Percentiles rank a stretch among this genome's conserved stretches.
Conservation (phyloP, 2,888 invertebrate species). For the Thymelicus acteon region DNA sequence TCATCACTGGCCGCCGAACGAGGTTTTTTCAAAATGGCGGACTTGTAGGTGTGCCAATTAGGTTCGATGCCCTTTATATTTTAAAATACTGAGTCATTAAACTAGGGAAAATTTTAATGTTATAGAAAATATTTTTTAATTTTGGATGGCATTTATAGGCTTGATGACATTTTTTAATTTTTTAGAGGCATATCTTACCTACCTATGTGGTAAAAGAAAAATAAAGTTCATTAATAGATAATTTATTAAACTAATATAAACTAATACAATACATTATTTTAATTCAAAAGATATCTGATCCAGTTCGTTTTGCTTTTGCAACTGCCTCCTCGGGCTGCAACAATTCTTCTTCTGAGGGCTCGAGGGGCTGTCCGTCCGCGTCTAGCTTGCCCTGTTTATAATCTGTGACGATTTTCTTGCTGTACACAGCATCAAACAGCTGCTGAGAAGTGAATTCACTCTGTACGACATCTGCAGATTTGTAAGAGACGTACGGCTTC, state of each 20-base stretch:
- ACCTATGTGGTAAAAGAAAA: too few species aligned
- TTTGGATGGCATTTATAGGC: too few species aligned
- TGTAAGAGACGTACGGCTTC: slow-evolving; percentile 98
- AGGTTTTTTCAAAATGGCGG: too few species aligned
- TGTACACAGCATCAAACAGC: slow-evolving; percentile 92
- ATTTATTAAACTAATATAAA: slow-evolving; percentile 31
- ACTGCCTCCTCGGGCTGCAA: slow-evolving; percentile 90
- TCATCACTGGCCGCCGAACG: too few species aligned
- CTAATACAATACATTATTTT: slow-evolving; percentile 40
- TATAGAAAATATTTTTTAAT: too few species aligned
- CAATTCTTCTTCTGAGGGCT: slow-evolving; percentile 90
- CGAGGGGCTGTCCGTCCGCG: slow-evolving; percentile 87
- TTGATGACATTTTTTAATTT: too few species aligned
- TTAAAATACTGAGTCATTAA: too few species aligned
- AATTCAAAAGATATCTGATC: slow-evolving; percentile 90
- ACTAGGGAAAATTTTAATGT: too few species aligned
- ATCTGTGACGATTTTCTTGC: slow-evolving; percentile 90
- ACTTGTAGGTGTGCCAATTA: too few species aligned
- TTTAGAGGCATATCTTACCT: too few species aligned
- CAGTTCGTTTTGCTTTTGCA: slow-evolving; percentile 88
- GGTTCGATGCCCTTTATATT: too few species aligned
- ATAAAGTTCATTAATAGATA: neutral
- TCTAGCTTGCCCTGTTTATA: slow-evolving; percentile 89
- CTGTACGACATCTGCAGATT: slow-evolving; percentile 89
- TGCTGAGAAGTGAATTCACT: slow-evolving; percentile 93